Evolutionary conservation across 1,140 invertebrate genomes (phyloP).

Genomic region (Drosophila pachea): DNA sequence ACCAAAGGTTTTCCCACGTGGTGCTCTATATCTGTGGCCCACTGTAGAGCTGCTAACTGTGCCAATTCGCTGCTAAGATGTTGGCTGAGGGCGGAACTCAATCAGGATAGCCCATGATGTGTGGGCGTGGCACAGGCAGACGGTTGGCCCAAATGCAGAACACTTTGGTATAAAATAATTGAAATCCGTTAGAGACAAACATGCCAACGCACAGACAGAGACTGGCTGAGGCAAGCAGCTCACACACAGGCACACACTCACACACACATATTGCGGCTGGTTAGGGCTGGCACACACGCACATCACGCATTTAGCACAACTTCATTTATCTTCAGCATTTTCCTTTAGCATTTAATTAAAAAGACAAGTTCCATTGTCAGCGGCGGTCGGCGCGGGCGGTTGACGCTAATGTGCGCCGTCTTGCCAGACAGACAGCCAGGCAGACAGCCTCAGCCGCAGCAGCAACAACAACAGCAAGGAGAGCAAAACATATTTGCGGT

Average conservation of each 20-base stretch:
- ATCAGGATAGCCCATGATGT: slow-evolving; percentile 66
- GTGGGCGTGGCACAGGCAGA: slow-evolving; percentile 33
- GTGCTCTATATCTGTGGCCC: neutral
- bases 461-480: slow-evolving; percentile 31
- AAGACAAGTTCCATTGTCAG: slow-evolving; percentile 76
- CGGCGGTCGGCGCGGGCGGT: slow-evolving; percentile 25
- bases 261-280: slow-evolving; percentile 5
- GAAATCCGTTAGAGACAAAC: slow-evolving; percentile 46
- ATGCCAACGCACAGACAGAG: neutral
- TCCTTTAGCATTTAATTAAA: slow-evolving; percentile 77
- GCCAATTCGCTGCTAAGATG: slow-evolving; percentile 34
- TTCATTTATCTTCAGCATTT: slow-evolving; percentile 77
- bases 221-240: slow-evolving; percentile 1
- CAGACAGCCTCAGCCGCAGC: slow-evolving; percentile 15
- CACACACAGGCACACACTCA: slow-evolving; percentile 3
- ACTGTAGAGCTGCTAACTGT: slow-evolving; percentile 20
- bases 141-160: slow-evolving; percentile 50
- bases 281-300: slow-evolving; percentile 34
- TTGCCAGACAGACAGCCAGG: slow-evolving; percentile 3
- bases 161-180: slow-evolving; percentile 61
- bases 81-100: slow-evolving; percentile 61
- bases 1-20: too few relatives aligned
- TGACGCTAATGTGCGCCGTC: slow-evolving; percentile 54
- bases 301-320: slow-evolving; percentile 76
- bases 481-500: slow-evolving; percentile 71